Evolutionary conservation across 2,797 vertebrate species (phyloP), one percentile per base, ranked within the genome.

Genomic region (Staurois parvus): DNA sequence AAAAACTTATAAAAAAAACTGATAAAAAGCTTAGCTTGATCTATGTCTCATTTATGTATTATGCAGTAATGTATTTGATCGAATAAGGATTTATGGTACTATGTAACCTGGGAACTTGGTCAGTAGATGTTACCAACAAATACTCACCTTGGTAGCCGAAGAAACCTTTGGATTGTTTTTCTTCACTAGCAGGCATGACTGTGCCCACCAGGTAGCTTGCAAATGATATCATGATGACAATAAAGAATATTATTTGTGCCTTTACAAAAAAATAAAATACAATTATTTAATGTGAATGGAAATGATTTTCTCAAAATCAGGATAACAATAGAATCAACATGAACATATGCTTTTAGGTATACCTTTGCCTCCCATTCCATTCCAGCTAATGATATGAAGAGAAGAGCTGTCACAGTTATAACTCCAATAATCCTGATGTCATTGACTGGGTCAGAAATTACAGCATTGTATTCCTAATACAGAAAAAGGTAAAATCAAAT

Each of bases 321-420:
- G 15, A 28, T 66, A 62, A 15, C 21, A 56, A 56, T 24, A 19
- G 7, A 56, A 0, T 56, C 0, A 56, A 56, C 8, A 1, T 24
- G 21, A 24, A 24, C 17, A 56, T 7, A 56, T 5, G 52, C 1
- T 66, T 66, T 45, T 13, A 68, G 24, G 37, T 74, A 83, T 85
- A 94, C 93, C 92, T 95, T 95, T 21, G 93, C 93, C 81, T 94
- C 93, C 95, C 94, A 95, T 85, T 93, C 93, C 92, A 95, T 93
- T 79, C 94, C 92, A 79, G 94, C 94, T 86, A 95, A 34, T 19
- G 92, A 92, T 42, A 95, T 91, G 34, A 93, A 67, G 30, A 95
- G 90, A 40, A 96, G 92, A 64, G 89, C 0, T 0, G 92, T 95
- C 79, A 94, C 80, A 0, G 93, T 96, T 88, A 94, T 86, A 45